phyloP scores from a whole-genome alignment of 2,797 vertebrate genomes.

The Falco biarmicus region DNA sequence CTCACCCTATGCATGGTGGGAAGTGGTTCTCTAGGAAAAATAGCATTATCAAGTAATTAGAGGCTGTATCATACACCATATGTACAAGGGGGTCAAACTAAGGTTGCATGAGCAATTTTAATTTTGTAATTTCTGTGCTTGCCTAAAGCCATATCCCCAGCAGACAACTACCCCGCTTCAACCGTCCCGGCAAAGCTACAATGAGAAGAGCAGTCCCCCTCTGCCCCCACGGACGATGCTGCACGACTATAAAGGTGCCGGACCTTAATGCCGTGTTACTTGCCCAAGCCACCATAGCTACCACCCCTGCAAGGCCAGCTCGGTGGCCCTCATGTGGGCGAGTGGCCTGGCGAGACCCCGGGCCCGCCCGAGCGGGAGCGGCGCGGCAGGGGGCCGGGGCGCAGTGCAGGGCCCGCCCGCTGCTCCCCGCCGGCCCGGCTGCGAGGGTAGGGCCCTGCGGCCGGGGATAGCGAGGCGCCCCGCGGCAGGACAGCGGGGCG shows the following conservation, averaged over 20 bases:
- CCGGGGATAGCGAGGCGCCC: too few relatives aligned
- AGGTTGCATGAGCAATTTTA: background rate
- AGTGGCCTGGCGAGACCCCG: background rate
- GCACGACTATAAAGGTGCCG: fast-evolving
- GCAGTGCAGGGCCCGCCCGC: too few relatives aligned
- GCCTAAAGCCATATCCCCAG: background rate
- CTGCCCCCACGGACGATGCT: fast-evolving
- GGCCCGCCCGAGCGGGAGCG: background rate
- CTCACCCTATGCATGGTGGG: background rate
- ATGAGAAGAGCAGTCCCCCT: fast-evolving
- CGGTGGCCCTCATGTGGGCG: fast-evolving
- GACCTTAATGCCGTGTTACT: fast-evolving
- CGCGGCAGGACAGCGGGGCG: too few relatives aligned
- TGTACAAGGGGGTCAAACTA: background rate
- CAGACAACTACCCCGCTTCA: fast-evolving
- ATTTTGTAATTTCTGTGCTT: background rate
- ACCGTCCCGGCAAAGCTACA: background rate
- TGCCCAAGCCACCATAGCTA: fast-evolving
- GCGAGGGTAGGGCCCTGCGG: too few relatives aligned
- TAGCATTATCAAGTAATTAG: background rate
- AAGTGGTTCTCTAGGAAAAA: background rate
- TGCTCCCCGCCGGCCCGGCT: too few relatives aligned
- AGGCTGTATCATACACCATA: background rate
- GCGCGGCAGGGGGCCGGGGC: too few relatives aligned
- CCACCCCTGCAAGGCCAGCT: fast-evolving